phyloP scores from a whole-genome alignment of 2,113 vertebrate species.

The Burhinus bistriatus region DNA sequence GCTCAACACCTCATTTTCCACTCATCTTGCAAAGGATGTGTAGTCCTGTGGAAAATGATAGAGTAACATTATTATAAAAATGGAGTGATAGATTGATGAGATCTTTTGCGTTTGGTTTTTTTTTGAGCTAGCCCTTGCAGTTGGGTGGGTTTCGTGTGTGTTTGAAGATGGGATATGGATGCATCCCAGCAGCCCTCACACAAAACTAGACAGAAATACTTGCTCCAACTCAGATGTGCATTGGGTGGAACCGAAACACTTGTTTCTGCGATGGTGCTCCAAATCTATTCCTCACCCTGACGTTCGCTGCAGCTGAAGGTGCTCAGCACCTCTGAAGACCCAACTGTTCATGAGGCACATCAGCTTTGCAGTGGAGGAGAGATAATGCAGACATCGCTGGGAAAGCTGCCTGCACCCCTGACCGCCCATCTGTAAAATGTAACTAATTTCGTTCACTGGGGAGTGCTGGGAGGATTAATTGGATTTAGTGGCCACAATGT shows the following conservation, averaged over 20 bases:
- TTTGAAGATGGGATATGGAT: background rate
- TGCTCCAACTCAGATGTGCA: rapidly evolving
- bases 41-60: background rate
- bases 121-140: background rate
- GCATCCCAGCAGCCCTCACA: background rate
- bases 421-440: constrained; percentile 19
- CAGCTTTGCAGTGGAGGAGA: background rate
- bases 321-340: background rate
- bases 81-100: background rate
- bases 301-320: background rate
- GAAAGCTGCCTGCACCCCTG: constrained; percentile 30
- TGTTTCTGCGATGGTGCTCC: background rate
- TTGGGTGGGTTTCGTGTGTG: rapidly evolving
- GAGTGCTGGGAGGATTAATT: constrained; percentile 56
- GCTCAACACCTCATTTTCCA: background rate
- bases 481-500: constrained; percentile 47
- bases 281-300: background rate
- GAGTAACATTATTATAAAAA: background rate
- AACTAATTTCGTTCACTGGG: constrained; percentile 29
- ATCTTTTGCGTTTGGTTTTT: background rate
- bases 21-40: background rate
- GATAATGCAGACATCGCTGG: constrained; percentile 11
- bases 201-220: background rate
- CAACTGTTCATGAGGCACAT: background rate
- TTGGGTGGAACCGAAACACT: background rate